Evolutionary conservation across 2,888 invertebrate genomes (phyloP).

Genomic region (Eucera pruinosa): DNA sequence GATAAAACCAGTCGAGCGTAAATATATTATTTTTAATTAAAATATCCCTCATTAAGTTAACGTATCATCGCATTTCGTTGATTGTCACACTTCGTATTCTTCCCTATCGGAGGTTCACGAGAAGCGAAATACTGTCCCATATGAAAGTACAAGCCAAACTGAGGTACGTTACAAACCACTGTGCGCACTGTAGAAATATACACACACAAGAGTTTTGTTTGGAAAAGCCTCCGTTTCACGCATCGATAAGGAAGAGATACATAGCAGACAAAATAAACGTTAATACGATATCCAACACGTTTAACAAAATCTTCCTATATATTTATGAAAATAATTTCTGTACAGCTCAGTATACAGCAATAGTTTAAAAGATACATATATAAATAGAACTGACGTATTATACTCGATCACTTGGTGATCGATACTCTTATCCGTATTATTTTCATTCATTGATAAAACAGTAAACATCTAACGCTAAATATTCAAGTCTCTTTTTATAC

Average conservation of each 20-base stretch:
- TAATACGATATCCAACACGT: not conserved
- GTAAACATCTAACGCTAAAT: not conserved
- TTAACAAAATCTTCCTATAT: not conserved
- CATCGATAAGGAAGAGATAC: conserved; percentile 38
- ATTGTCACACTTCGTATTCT: not conserved
- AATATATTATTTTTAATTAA: conserved; percentile 7
- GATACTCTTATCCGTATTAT: conserved; percentile 16
- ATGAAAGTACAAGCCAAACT: conserved; percentile 44
- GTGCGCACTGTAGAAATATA: not conserved
- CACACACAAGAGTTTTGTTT: not conserved
- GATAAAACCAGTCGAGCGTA: conserved; percentile 2
- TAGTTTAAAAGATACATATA: not conserved
- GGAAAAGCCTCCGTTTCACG: not conserved
- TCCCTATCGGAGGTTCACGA: conserved; percentile 10
- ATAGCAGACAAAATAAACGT: not conserved
- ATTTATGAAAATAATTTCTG: conserved; percentile 5
- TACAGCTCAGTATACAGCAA: not conserved
- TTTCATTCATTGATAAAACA: conserved; percentile 24
- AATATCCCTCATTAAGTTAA: not conserved
- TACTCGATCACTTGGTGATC: conserved; percentile 25
- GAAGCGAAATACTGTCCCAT: conserved; percentile 17
- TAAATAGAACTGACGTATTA: conserved; percentile 43
- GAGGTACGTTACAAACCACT: conserved; percentile 29
- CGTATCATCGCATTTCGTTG: not conserved
- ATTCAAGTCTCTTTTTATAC: too few relatives aligned